These are phyloP conservation scores for Phainopepla nitens DNA, from an alignment of 2,113 vertebrate species.

Conservation along the genomic window DNA sequence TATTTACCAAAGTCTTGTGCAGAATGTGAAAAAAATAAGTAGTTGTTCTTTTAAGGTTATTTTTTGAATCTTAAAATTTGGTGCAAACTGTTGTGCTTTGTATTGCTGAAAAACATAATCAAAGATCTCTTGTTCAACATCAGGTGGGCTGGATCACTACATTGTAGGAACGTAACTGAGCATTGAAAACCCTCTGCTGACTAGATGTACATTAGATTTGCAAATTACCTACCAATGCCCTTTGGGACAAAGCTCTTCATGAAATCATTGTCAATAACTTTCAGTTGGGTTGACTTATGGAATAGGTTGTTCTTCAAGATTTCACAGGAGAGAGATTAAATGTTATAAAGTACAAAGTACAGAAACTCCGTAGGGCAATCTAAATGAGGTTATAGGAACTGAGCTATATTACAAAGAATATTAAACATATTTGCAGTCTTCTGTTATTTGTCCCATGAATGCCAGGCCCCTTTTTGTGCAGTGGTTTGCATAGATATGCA, in stretches of 20 bases:
- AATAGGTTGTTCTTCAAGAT: background rate
- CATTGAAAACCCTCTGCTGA: background rate
- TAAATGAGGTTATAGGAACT: background rate
- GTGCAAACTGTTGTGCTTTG: background rate
- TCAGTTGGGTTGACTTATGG: background rate
- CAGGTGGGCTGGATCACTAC: background rate
- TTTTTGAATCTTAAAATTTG: background rate
- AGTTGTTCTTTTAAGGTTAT: background rate
- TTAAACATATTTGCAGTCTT: constrained; percentile 11
- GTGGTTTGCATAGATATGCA: background rate
- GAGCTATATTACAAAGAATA: background rate
- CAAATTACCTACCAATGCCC: background rate
- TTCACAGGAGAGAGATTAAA: background rate
- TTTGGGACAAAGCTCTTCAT: background rate
- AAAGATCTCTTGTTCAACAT: background rate
- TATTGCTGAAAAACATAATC: background rate
- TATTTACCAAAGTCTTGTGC: background rate
- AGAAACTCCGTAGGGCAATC: background rate
- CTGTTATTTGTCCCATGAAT: background rate
- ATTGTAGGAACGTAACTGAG: background rate
- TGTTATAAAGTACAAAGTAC: constrained; percentile 5
- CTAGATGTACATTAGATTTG: background rate
- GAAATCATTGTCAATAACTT: background rate
- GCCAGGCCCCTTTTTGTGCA: background rate
- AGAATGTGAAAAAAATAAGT: background rate